Evolutionary conservation across 1,140 invertebrate genomes (phyloP).

Genomic region (Aphidius gifuensis): DNA sequence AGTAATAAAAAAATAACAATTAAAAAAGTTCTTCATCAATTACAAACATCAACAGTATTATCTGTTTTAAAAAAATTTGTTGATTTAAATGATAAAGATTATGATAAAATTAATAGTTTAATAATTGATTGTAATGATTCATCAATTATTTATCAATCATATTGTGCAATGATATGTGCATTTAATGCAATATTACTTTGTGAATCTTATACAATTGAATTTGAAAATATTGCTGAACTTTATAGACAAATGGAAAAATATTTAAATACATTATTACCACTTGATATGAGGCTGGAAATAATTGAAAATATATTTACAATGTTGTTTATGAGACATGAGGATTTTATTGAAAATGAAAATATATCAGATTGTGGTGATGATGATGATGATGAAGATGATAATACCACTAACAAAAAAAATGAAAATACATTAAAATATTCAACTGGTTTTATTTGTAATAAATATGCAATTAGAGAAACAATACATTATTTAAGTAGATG

Average conservation of each 20-base stretch:
- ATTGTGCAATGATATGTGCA: conserved; percentile 35
- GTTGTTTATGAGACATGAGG: conserved; percentile 41
- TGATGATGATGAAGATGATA: conserved; percentile 22
- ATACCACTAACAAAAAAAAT: conserved; percentile 17
- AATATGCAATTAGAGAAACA: conserved; percentile 37
- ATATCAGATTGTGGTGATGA: conserved; percentile 29
- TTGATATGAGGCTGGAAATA: conserved; percentile 35
- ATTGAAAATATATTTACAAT: conserved; percentile 46
- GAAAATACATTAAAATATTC: conserved; percentile 1
- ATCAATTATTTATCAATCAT: conserved; percentile 34
- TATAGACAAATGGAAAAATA: conserved; percentile 32
- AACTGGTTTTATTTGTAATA: conserved; percentile 42
- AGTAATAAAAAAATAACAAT: conserved; percentile 28
- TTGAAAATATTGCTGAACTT: conserved; percentile 24
- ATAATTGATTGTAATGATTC: conserved; percentile 29
- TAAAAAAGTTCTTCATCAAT: conserved; percentile 30
- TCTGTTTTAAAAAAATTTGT: conserved; percentile 36
- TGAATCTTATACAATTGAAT: conserved; percentile 31
- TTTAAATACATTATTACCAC: conserved; percentile 32
- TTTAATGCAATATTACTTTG: conserved; percentile 38
- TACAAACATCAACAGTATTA: conserved; percentile 35
- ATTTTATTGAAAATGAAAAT: conserved; percentile 32
- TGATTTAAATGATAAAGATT: conserved; percentile 38
- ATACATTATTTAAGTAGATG: conserved; percentile 34
- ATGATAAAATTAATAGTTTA: conserved; percentile 32